Evolutionary conservation across 1,140 invertebrate species (phyloP), one percentile per base, ranked within the genome.

Genomic region (Brachionus manjavacas): DNA sequence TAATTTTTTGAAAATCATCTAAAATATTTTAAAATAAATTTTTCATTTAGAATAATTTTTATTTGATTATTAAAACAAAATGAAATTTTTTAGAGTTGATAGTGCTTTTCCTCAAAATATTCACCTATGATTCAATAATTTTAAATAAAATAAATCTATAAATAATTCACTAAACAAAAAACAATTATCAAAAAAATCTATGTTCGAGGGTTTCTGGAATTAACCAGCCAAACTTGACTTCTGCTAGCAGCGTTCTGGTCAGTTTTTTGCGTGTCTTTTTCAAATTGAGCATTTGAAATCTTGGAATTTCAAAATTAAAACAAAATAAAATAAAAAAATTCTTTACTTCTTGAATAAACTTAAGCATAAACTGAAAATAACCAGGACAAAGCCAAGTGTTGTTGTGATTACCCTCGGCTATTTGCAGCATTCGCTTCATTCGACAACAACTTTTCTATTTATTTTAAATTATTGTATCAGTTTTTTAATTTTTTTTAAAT

Each of bases 311-410:
- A n/a, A 35, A n/a, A 12, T 3, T 14, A 41, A 74, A 14, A 74
- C 11, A 41, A 39, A 41, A 46, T 16, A 72, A 41, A 39, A 43
- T 16, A 1, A 16, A 16, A 74, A 16, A 43, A 74, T 9, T 23
- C 23, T 43, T 1, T 68, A 81, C 52, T 68, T 81, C 79, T 41
- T 81, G 79, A 41, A 81, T 43, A 68, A 81, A 81, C 16, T 68
- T 60, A 31, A 68, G 39, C 35, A 81, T 81, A 46, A 81, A 81
- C 25, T 81, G 79, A 68, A 81, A 83, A 66, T 70, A 83, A 35
- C 60, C 80, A n/a, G 55, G 60, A 23, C 16, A 83, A 14, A 83
- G 20, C 80, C 80, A 83, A 49, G 80, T 83, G 14, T 66, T 68
- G 20, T 83, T 83, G 14, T 83, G 80, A 41, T 83, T 49, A 20